Evolutionary conservation across 2,113 vertebrate genomes (phyloP).

Genomic region (Sander vitreus): DNA sequence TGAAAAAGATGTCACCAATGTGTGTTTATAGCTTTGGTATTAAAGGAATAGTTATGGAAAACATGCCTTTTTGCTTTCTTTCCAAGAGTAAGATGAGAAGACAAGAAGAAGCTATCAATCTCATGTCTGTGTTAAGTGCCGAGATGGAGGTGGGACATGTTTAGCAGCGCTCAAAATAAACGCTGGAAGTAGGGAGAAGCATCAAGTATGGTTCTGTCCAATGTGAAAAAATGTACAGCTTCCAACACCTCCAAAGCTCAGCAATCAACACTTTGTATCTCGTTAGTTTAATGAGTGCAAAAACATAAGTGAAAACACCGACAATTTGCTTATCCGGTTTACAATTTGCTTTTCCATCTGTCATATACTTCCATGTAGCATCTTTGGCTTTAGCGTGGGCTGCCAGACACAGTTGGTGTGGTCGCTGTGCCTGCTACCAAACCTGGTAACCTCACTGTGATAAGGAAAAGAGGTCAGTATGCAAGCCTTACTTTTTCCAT

Average conservation of each 20-base stretch:
- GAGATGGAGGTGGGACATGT: neutral
- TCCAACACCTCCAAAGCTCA: neutral
- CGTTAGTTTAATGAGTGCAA: neutral
- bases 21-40: slow-evolving; percentile 21
- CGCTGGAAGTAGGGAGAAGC: no score
- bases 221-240: neutral
- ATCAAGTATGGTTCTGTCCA: neutral
- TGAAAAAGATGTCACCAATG: slow-evolving; percentile 16
- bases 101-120: neutral
- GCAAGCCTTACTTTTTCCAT: neutral
- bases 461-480: neutral
- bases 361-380: neutral
- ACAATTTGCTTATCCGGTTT: neutral
- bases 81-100: slow-evolving; percentile 15
- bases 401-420: neutral
- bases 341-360: neutral
- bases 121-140: neutral
- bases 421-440: neutral
- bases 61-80: slow-evolving; percentile 14
- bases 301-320: neutral
- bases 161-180: slow-evolving; percentile 15
- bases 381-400: neutral
- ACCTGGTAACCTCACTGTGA: neutral
- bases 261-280: slow-evolving; percentile 4
- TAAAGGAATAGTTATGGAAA: slow-evolving; percentile 8